These are phyloP conservation scores for Siphamia tubifer DNA, from an alignment of 2,113 vertebrate genomes.

Conservation along the genomic window DNA sequence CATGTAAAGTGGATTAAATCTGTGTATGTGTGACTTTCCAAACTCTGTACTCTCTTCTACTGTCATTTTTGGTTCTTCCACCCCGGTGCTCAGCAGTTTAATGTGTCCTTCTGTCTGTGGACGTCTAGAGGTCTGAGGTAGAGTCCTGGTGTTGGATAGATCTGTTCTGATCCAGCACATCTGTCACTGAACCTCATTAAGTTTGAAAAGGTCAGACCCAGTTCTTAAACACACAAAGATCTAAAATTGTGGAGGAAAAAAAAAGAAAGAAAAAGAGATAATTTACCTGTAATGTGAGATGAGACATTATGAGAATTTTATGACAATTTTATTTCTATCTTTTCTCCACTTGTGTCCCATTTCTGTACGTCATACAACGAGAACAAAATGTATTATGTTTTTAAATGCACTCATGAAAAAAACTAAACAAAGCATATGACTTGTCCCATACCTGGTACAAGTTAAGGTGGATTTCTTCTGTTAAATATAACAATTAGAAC, in stretches of 20 bases:
- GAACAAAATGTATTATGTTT: too few relatives aligned
- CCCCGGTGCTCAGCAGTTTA: not conserved
- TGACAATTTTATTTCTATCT: too few relatives aligned
- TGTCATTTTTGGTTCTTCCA: slow-evolving; percentile 18
- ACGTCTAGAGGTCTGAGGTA: slow-evolving; percentile 1
- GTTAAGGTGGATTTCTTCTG: too few relatives aligned
- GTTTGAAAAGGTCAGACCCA: slow-evolving; percentile 26
- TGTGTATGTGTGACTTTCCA: not conserved
- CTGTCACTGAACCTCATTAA: slow-evolving; percentile 36
- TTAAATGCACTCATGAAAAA: too few relatives aligned
- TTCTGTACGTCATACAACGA: too few relatives aligned
- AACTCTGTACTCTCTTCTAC: not conserved
- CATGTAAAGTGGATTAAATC: not conserved
- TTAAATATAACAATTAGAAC: too few relatives aligned
- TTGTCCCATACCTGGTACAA: too few relatives aligned
- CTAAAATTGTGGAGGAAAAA: not conserved
- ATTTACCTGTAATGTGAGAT: not conserved
- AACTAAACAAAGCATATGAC: too few relatives aligned
- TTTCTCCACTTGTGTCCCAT: too few relatives aligned
- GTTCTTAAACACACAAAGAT: not conserved
- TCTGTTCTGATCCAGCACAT: not conserved
- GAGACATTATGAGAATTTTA: not conserved
- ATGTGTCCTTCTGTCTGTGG: slow-evolving; percentile 13
- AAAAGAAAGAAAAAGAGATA: not conserved
- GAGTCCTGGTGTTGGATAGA: not conserved